Percentiles rank a stretch among this genome's conserved stretches.
phyloP scores from a whole-genome alignment of 2,113 vertebrate genomes.

The Capreolus pygargus region DNA sequence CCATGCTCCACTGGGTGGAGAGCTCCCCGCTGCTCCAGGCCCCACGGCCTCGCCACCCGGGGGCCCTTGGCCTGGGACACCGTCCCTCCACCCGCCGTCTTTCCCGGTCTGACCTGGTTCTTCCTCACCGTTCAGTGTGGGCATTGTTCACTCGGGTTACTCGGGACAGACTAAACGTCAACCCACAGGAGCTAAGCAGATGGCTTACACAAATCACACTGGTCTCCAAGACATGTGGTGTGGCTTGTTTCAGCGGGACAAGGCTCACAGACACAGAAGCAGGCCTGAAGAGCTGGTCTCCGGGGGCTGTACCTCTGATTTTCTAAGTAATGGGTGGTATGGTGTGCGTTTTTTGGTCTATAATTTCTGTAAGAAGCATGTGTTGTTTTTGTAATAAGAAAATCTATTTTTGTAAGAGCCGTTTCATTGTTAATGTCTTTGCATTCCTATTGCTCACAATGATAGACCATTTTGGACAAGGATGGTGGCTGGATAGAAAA shows the following conservation, averaged over 20 bases:
- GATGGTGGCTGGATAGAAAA: neutral
- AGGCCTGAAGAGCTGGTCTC: neutral
- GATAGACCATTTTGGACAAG: neutral
- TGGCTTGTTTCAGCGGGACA: neutral
- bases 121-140: neutral
- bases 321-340: neutral
- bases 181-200: neutral
- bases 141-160: neutral
- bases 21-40: neutral
- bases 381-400: neutral
- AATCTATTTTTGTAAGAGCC: neutral
- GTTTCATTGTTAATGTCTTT: neutral
- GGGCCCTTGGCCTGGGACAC: neutral
- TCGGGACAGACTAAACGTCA: accelerated
- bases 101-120: neutral
- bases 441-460: neutral
- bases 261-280: neutral
- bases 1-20: neutral
- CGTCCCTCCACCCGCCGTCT: accelerated
- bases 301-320: neutral
- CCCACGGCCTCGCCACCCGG: accelerated
- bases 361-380: neutral
- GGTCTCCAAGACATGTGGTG: neutral
- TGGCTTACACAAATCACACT: neutral
- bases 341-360: neutral